These are phyloP conservation scores for Coregonus sp. DNA, from an alignment of 2,797 vertebrate species.

Conservation along the genomic window DNA sequence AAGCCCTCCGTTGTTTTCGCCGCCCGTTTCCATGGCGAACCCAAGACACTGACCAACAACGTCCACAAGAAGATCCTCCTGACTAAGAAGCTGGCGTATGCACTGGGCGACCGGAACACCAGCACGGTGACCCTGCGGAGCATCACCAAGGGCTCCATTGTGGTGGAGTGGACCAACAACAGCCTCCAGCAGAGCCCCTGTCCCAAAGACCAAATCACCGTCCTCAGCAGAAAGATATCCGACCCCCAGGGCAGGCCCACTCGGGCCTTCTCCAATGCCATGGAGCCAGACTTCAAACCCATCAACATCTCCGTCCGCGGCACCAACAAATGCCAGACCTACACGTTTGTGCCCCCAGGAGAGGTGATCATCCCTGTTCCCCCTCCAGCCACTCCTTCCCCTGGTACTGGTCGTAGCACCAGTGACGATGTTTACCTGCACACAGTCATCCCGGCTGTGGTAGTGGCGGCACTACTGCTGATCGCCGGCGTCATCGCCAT, in stretches of 20 bases:
- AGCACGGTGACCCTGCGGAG: slow-evolving; percentile 90
- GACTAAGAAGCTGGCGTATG: slow-evolving; percentile 90
- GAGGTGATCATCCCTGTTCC: slow-evolving; percentile 69
- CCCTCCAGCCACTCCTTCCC: slow-evolving; percentile 73
- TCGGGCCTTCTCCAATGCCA: slow-evolving; percentile 75
- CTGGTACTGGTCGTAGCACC: slow-evolving; percentile 85
- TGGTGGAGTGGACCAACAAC: slow-evolving; percentile 97
- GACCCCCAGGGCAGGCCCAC: slow-evolving; percentile 84
- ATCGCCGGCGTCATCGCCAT: slow-evolving; percentile 96
- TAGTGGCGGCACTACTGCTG: slow-evolving; percentile 93
- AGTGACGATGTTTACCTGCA: slow-evolving; percentile 95
- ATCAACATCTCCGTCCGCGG: slow-evolving; percentile 85
- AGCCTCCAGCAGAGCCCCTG: slow-evolving; percentile 88
- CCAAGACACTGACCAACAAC: slow-evolving; percentile 79
- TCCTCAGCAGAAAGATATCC: slow-evolving; percentile 83
- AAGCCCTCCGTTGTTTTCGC: slow-evolving; percentile 88
- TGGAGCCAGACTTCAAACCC: slow-evolving; percentile 92
- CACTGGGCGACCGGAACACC: slow-evolving; percentile 92
- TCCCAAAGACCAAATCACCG: slow-evolving; percentile 88
- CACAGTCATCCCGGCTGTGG: slow-evolving; percentile 95
- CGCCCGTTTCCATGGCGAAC: slow-evolving; percentile 88
- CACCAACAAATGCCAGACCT: slow-evolving; percentile 85
- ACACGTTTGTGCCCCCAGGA: slow-evolving; percentile 85
- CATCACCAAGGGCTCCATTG: slow-evolving; percentile 88
- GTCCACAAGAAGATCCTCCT: slow-evolving; percentile 92